Conservation (phyloP, 2,113 vertebrate genomes). For the Salvelinus fontinalis region DNA sequence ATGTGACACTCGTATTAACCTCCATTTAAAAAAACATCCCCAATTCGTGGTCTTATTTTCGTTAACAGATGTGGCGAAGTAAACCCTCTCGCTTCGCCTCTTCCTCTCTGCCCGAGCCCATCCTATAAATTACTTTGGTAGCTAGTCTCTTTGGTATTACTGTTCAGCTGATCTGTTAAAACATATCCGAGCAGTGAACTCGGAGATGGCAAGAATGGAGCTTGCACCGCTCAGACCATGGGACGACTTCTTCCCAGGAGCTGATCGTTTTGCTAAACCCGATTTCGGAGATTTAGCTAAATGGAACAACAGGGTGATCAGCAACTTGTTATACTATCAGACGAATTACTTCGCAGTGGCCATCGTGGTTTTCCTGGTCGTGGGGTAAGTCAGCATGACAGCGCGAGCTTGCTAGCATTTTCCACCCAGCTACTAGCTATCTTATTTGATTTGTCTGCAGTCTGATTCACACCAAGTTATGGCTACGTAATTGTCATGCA, state of each 20-base stretch:
- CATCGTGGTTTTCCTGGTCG: constrained; percentile 82
- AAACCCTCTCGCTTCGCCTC: too few species aligned
- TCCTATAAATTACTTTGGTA: too few species aligned
- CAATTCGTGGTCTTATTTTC: too few species aligned
- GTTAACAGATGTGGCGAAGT: too few species aligned
- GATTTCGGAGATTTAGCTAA: constrained; percentile 86
- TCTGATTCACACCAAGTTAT: constrained; percentile 37
- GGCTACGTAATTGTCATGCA: constrained; percentile 20
- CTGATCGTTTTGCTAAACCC: constrained; percentile 84
- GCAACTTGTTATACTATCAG: constrained; percentile 93
- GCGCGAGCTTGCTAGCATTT: constrained; percentile 1
- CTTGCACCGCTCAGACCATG: constrained; percentile 86
- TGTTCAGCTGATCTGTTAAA: constrained; percentile 63
- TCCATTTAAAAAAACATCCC: too few species aligned
- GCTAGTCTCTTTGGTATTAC: too few species aligned
- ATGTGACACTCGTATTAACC: too few species aligned
- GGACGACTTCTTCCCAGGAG: constrained; percentile 89
- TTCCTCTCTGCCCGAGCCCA: too few species aligned
- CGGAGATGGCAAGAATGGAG: constrained; percentile 79
- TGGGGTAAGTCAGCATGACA: constrained; percentile 81
- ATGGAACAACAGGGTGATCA: constrained; percentile 97
- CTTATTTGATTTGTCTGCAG: constrained; percentile 33
- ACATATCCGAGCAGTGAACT: constrained; percentile 12
- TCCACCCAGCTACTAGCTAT: constrained; percentile 9
- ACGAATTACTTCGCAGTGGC: constrained; percentile 89